Evolutionary conservation across 1,140 invertebrate species (phyloP), one percentile per base, ranked within the genome.

Genomic region (Penaeus indicus): DNA sequence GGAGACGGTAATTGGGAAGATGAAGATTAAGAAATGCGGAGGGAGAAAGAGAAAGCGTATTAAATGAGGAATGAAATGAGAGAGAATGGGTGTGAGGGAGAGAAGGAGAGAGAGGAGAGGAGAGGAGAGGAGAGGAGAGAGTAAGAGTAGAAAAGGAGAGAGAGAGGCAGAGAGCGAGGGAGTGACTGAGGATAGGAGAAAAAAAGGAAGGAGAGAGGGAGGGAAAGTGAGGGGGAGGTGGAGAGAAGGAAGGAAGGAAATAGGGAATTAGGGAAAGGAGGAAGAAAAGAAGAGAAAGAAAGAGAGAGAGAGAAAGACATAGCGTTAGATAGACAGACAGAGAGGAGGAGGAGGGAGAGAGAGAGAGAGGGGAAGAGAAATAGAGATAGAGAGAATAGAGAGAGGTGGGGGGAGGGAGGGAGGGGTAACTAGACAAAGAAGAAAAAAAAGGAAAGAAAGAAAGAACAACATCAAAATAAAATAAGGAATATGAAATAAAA

Each of bases 321-420:
- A 61, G 79, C 27, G 22, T 21, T 16, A 25, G 22, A 54, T 11
- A 54, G 4, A 54, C 1, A 19, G 42, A 38, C n/a, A 54, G 47
- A 25, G 18, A 54, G 78, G 19, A 13, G 11, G 54, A 54, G 10
- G 18, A 61, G 80, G n/a, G 42, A 27, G 61, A 18, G 60, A 42
- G 27, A 27, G 80, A 61, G 60, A 60, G 80, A 82, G 18, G 22
- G 62, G 81, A 62, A 83, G 64, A n/a, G 80, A 63, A 32, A 19
- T 13, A 32, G 16, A 27, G 61, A 62, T 32, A 42, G 25, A n/a
- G 18, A 38, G 25, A 42, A 79, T 16, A 42, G 79, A 27, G 21
- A 42, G 61, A 82, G 61, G 21, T n/a, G 10, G 60, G 18, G 25
- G 25, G 13, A 3, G 69, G 78, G 75, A 21, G 16, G 19, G 4